Evolutionary conservation across 2,888 invertebrate genomes (phyloP).

Genomic region (Euphydryas editha): DNA sequence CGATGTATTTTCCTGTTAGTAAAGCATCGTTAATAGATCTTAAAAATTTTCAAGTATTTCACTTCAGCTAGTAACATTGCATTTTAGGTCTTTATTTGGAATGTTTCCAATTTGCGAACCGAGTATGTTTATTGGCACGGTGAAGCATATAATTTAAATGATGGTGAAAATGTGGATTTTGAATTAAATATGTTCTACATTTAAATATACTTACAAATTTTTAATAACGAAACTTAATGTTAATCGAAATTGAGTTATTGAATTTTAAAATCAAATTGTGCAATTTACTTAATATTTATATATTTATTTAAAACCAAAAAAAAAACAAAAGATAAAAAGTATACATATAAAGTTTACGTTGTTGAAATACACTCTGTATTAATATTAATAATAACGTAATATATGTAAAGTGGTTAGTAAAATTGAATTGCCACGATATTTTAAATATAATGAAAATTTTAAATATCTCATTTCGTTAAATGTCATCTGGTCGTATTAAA

Average conservation of each 20-base stretch:
- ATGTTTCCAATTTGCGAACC: constrained; percentile 44
- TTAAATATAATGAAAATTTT: too few species aligned
- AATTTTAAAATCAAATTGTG: not conserved
- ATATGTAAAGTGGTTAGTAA: too few species aligned
- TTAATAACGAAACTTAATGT: constrained; percentile 4
- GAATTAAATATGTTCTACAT: constrained; percentile 13
- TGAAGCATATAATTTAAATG: constrained; percentile 43
- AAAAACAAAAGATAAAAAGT: too few species aligned
- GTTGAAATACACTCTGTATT: too few species aligned
- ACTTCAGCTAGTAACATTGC: constrained; percentile 13
- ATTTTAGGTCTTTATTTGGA: constrained; percentile 43
- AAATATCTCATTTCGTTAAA: too few species aligned
- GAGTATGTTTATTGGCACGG: constrained; percentile 45
- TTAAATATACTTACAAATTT: constrained; percentile 12
- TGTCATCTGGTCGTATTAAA: too few species aligned
- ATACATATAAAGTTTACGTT: too few species aligned
- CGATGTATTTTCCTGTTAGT: not conserved
- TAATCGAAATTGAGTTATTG: constrained; percentile 4
- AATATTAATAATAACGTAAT: too few species aligned
- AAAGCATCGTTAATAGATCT: constrained; percentile 13
- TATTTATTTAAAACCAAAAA: too few species aligned
- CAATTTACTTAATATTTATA: not conserved
- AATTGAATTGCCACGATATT: too few species aligned
- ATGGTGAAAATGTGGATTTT: constrained; percentile 24
- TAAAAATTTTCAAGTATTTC: constrained; percentile 10